Evolutionary conservation across 2,113 vertebrate species (phyloP).

Genomic region (Forbesichthys papilliferus): DNA sequence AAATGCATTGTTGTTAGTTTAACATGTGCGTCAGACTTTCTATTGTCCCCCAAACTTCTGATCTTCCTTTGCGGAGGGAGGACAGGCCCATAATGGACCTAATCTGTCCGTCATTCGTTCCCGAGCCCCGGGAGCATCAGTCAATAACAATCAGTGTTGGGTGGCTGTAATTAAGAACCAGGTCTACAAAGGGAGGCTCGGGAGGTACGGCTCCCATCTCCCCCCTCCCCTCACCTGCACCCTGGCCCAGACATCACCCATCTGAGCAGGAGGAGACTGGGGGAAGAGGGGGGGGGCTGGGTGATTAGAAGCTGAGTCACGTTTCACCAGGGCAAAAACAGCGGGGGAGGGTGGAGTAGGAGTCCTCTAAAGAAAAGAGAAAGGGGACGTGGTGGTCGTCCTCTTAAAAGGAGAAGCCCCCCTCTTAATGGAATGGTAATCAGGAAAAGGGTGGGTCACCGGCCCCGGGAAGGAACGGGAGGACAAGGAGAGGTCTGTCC

Average conservation of each 20-base stretch:
- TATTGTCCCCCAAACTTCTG: constrained; percentile 24
- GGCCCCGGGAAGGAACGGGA: constrained; percentile 64
- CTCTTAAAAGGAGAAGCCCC: constrained; percentile 60
- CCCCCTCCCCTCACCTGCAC: constrained; percentile 29
- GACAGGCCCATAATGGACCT: constrained; percentile 78
- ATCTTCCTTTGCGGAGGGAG: constrained; percentile 65
- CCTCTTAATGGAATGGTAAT: constrained; percentile 80
- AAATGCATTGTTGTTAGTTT: too few species aligned
- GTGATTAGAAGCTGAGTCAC: constrained; percentile 80
- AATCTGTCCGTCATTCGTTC: constrained; percentile 79
- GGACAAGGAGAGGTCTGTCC: constrained; percentile 73
- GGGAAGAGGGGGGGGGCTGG: constrained; percentile 46
- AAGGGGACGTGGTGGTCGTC: constrained; percentile 60
- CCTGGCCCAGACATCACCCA: too few species aligned
- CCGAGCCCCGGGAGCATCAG: constrained; percentile 77
- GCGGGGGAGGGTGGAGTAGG: constrained; percentile 40
- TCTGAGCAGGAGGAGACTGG: constrained; percentile 46
- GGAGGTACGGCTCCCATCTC: constrained; percentile 51
- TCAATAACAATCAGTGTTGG: constrained; percentile 85
- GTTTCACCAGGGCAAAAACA: constrained; percentile 66
- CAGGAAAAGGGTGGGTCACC: constrained; percentile 66
- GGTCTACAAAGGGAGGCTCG: constrained; percentile 40
- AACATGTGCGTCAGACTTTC: neutral
- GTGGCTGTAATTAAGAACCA: constrained; percentile 83
- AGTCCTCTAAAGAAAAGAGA: constrained; percentile 72